Percentiles rank a stretch among this genome's conserved stretches.
These are phyloP conservation scores for Lemur catta DNA, from an alignment of 2,797 vertebrate species.

Conservation along the genomic window DNA sequence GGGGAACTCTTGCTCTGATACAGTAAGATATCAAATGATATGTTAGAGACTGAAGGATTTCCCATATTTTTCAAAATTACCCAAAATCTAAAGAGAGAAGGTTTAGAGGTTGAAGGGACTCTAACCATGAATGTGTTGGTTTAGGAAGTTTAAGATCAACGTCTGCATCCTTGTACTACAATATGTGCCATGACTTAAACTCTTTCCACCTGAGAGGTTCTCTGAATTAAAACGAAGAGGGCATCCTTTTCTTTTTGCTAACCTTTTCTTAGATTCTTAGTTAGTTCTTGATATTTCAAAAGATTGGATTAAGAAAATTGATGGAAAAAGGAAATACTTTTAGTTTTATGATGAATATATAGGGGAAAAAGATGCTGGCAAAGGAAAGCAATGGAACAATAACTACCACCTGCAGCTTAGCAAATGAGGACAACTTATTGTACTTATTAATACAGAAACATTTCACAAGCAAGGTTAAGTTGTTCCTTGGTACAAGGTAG, in stretches of 20 bases:
- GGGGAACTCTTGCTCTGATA: not conserved
- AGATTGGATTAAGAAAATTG: not conserved
- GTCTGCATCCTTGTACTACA: not conserved
- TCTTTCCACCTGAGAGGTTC: not conserved
- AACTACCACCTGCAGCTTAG: not conserved
- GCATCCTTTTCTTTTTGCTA: not conserved
- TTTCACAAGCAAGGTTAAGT: not conserved
- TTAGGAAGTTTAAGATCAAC: not conserved
- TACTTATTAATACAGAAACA: not conserved
- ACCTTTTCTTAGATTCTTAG: not conserved
- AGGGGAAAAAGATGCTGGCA: not conserved
- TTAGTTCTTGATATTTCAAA: not conserved
- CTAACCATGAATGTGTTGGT: not conserved
- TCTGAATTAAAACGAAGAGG: constrained; percentile 12
- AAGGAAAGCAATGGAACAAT: not conserved
- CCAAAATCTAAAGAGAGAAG: not conserved
- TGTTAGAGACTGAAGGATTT: not conserved
- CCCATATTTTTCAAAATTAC: not conserved
- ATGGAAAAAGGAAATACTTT: constrained; percentile 9
- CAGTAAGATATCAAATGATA: not conserved
- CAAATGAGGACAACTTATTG: not conserved
- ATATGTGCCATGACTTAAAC: not conserved
- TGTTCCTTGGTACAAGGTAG: not conserved
- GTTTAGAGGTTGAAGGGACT: not conserved
- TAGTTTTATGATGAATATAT: not conserved